phyloP scores from a whole-genome alignment of 1,140 invertebrate genomes.

The Polypedilum vanderplanki region DNA sequence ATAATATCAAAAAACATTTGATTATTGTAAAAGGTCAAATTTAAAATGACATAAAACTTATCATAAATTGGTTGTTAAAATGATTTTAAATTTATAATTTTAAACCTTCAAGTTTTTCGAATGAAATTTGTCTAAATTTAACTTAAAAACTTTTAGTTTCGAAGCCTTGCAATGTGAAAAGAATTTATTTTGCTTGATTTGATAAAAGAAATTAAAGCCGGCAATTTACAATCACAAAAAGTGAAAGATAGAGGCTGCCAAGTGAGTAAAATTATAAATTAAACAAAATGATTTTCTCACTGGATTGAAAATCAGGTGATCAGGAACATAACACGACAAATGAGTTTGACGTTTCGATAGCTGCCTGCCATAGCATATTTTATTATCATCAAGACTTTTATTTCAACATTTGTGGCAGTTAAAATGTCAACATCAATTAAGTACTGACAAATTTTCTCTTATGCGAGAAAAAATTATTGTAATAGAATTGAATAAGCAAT shows the following conservation, averaged over 20 bases:
- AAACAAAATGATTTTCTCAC: no score
- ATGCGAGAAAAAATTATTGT: not conserved
- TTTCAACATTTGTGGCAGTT: not conserved
- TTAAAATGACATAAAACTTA: no score
- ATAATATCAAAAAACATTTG: no score
- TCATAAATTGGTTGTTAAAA: no score
- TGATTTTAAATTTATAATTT: no score
- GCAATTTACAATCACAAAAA: not conserved
- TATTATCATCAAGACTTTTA: not conserved
- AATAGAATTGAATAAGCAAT: constrained; percentile 7
- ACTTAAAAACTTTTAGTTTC: no score
- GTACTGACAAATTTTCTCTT: not conserved
- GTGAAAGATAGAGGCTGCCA: not conserved
- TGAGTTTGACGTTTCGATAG: not conserved
- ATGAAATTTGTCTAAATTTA: no score
- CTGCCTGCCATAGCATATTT: not conserved
- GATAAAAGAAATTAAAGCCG: not conserved
- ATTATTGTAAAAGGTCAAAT: no score
- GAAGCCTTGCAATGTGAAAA: not conserved
- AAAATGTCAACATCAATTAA: constrained; percentile 10
- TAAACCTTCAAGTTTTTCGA: no score
- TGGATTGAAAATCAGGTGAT: not conserved
- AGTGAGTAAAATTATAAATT: not conserved
- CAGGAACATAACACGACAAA: not conserved
- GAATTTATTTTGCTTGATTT: constrained; percentile 8